Conservation (phyloP, 2,888 invertebrate genomes). For the Tipula vernalis region DNA sequence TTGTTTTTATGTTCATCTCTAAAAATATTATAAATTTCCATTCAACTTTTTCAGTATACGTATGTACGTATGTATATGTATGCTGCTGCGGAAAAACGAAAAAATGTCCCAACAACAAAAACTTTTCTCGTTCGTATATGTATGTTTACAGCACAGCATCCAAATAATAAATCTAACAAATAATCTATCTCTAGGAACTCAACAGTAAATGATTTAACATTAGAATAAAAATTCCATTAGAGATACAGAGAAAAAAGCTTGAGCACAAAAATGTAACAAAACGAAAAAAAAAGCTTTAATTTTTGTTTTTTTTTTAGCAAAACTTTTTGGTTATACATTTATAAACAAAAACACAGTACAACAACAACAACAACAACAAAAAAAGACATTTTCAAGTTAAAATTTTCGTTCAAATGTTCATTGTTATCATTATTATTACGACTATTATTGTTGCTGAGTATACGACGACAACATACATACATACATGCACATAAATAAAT, state of each 20-base stretch:
- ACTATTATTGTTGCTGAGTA: neutral
- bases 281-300: neutral
- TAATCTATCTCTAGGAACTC: neutral
- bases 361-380: neutral
- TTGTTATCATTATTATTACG: neutral
- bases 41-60: neutral
- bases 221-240: slow-evolving; percentile 4
- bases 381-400: neutral
- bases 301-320: neutral
- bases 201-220: slow-evolving; percentile 4
- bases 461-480: neutral
- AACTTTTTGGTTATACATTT: neutral
- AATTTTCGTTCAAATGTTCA: neutral
- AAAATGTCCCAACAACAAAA: neutral
- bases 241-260: neutral
- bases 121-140: neutral
- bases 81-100: neutral
- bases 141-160: neutral
- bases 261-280: neutral
- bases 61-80: neutral
- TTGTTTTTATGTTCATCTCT: neutral
- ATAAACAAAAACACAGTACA: neutral
- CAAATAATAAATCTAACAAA: neutral
- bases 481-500: neutral
- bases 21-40: neutral